phyloP scores from a whole-genome alignment of 2,888 invertebrate genomes.

The Copidosoma aretas region DNA sequence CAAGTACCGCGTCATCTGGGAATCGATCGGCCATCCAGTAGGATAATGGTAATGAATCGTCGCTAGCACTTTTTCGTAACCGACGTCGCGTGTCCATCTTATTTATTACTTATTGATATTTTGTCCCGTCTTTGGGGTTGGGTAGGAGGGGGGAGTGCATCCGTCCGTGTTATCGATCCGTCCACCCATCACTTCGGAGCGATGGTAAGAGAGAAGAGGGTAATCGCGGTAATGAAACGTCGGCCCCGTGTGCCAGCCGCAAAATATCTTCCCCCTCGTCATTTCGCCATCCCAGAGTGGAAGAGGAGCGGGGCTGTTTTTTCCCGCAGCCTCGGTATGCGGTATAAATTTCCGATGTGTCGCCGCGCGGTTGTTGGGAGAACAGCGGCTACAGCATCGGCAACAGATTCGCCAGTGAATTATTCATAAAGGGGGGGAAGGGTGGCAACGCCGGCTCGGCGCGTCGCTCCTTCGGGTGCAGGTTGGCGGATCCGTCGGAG shows the following conservation, averaged over 20 bases:
- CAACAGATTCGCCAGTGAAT: constrained; percentile 48
- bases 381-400: constrained; percentile 6
- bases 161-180: too few species aligned
- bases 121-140: constrained; percentile 7
- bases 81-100: background rate
- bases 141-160: background rate
- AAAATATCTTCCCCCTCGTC: constrained; percentile 13
- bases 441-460: too few species aligned
- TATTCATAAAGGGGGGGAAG: too few species aligned
- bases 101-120: too few species aligned
- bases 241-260: constrained; percentile 6
- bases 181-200: too few species aligned
- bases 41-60: background rate
- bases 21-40: constrained; percentile 21
- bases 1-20: constrained; percentile 9
- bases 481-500: too few species aligned
- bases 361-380: background rate
- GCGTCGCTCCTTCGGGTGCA: background rate
- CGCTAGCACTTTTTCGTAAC: background rate
- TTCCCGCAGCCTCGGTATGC: too few species aligned
- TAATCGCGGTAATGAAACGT: constrained; percentile 34
- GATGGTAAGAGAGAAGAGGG: background rate
- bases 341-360: too few species aligned
- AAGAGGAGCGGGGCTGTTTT: too few species aligned
- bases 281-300: too few species aligned